phyloP scores from a whole-genome alignment of 2,113 vertebrate genomes.

The Sapajus apella region DNA sequence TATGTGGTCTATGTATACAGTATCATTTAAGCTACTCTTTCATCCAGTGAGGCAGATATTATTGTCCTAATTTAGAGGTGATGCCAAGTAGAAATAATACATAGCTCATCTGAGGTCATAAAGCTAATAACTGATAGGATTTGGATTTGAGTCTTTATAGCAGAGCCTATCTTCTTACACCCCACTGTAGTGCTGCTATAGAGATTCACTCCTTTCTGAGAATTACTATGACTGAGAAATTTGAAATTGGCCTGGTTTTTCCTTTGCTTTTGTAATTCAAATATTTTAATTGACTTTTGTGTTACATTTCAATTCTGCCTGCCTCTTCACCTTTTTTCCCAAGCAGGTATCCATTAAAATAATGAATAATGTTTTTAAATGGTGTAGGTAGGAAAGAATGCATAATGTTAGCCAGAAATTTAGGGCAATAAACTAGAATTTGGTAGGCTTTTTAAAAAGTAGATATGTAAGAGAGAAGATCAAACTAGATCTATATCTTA shows the following conservation, averaged over 20 bases:
- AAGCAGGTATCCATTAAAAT: background rate
- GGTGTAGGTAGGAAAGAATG: background rate
- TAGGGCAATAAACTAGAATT: background rate
- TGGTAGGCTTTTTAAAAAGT: background rate
- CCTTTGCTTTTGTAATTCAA: background rate
- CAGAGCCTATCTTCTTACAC: background rate
- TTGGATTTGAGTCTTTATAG: background rate
- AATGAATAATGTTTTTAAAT: background rate
- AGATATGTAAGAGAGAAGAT: background rate
- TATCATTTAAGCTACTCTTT: slow-evolving; percentile 11
- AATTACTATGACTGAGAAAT: background rate
- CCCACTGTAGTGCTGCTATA: too few relatives aligned
- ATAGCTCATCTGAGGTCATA: background rate
- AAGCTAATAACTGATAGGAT: background rate
- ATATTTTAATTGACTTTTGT: background rate
- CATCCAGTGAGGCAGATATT: background rate
- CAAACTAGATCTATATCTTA: background rate
- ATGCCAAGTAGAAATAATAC: background rate
- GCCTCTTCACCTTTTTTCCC: background rate
- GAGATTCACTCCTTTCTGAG: background rate
- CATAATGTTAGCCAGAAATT: background rate
- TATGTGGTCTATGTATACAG: background rate
- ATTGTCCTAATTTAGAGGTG: slow-evolving; percentile 23
- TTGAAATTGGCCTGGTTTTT: background rate
- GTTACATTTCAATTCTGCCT: background rate